Base-by-base conservation (phyloP, 35 echinoderm and acorn worm species). In the Heliocidaris erythrogramma region DNA sequence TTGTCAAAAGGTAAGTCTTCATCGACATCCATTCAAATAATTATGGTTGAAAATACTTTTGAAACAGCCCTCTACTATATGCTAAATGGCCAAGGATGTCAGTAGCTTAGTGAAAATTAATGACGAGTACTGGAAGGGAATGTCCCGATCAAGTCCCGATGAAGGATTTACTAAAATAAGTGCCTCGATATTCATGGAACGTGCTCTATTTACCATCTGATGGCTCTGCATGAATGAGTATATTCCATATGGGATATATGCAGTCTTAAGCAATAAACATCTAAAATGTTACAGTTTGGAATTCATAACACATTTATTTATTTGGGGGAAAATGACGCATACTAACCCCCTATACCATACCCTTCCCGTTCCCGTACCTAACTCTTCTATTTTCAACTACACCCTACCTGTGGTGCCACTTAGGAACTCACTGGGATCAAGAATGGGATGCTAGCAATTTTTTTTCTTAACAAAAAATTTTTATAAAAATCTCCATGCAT, bases 1-100 rank as follows among this genome's bases (percentile, higher is more conserved):
- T 94, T 99, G 98, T 93, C 93, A 91, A 85, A 48, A 94, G 94
- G 98, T 99, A 96, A 95, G 96, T 61, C 24, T 92, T 90, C 5
- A 88, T 47, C 93, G 60, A 32, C 49, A 59, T 60, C 30, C 30
- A n/a, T 35, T 49, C 0, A 32, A 30, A 30, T 9, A 30, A 31
- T 86, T 86, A 52, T 13, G 35, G 3, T 42, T 42, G 35, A 42
- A 42, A 42, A 42, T 42, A 42, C 35, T 1, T 3, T 42, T 42
- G 35, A 42, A 42, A 42, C 35, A 42, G 35, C 35, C 35, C 35
- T 42, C 35, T 42, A 42, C 35, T 42, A 42, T 42, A 42, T 42
- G 35, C 35, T 42, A 42, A 42, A 42, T 42, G 35, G 35, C 35
- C 35, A 42, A 0, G 35, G 35, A 42, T 42, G 35, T 42, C 35